phyloP scores from a whole-genome alignment of 2,113 vertebrate genomes.

The Microtus montanus region DNA sequence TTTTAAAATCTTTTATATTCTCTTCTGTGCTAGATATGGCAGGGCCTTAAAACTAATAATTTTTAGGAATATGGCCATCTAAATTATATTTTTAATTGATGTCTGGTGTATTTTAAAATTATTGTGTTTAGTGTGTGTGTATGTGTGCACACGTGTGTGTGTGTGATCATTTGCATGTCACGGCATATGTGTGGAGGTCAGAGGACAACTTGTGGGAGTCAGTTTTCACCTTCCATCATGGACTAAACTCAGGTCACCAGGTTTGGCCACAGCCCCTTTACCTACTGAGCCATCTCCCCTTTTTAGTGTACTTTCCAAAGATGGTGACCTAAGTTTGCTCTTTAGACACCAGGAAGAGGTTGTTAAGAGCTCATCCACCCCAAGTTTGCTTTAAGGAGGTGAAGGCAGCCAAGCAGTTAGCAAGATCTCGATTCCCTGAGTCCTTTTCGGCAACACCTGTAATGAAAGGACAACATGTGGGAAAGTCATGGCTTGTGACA shows the following conservation, averaged over 20 bases:
- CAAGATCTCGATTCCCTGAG: not conserved
- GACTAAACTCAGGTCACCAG: not conserved
- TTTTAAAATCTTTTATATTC: not conserved
- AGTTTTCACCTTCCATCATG: not conserved
- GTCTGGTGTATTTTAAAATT: not conserved
- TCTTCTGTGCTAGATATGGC: not conserved
- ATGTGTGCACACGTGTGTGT: not conserved
- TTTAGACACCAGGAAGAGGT: not conserved
- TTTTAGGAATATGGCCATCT: not conserved
- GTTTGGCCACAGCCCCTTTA: not conserved
- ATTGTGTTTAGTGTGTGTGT: not conserved
- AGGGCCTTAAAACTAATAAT: not conserved
- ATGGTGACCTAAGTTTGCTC: not conserved
- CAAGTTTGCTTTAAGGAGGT: constrained; percentile 16
- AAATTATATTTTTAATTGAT: not conserved
- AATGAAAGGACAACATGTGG: not conserved
- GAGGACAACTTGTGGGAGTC: not conserved
- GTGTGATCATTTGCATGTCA: no score
- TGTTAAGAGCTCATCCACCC: not conserved
- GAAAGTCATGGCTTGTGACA: not conserved
- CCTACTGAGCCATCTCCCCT: not conserved
- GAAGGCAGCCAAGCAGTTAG: not conserved
- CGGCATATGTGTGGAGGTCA: not conserved
- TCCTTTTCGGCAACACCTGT: not conserved
- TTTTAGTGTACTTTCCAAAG: not conserved